These are phyloP conservation scores for Chloroclysta siterata DNA, from an alignment of 2,888 invertebrate genomes.

Conservation along the genomic window DNA sequence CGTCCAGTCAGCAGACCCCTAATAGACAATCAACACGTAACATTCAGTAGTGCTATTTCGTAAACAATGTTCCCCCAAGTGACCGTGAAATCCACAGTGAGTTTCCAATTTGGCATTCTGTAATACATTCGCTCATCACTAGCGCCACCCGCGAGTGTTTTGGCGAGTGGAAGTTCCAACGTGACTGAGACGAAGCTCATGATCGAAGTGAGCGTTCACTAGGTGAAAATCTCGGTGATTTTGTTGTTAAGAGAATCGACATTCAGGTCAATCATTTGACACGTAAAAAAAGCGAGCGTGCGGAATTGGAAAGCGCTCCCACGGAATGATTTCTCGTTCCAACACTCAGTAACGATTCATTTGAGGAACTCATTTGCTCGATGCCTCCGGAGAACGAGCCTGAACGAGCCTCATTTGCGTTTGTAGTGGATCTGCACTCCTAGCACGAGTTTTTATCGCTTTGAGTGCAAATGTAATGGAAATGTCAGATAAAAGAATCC, in stretches of 20 bases:
- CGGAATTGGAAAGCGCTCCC: conserved; percentile 64
- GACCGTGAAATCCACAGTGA: no score
- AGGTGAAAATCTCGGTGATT: no score
- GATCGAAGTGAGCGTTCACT: no score
- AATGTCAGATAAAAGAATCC: background rate
- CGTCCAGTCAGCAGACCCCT: conserved; percentile 10
- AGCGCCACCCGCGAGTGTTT: no score
- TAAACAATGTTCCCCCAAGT: no score
- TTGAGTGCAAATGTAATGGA: background rate
- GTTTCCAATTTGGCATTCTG: no score
- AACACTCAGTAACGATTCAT: conserved; percentile 77
- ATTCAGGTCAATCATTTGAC: conserved; percentile 46
- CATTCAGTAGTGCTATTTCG: conserved; percentile 22
- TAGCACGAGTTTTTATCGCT: conserved; percentile 37
- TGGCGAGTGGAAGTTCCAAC: no score
- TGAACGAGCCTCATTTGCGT: conserved; percentile 77
- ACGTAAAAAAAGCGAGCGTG: conserved; percentile 57
- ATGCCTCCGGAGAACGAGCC: conserved; percentile 68
- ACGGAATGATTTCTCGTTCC: conserved; percentile 70
- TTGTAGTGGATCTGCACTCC: conserved; percentile 54
- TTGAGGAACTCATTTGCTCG: conserved; percentile 77
- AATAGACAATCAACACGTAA: conserved; percentile 37
- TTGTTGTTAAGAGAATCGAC: no score
- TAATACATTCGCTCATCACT: no score
- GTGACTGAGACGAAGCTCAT: no score